Evolutionary conservation across 2,797 vertebrate genomes (phyloP).

Genomic region (Ammospiza maritima): DNA sequence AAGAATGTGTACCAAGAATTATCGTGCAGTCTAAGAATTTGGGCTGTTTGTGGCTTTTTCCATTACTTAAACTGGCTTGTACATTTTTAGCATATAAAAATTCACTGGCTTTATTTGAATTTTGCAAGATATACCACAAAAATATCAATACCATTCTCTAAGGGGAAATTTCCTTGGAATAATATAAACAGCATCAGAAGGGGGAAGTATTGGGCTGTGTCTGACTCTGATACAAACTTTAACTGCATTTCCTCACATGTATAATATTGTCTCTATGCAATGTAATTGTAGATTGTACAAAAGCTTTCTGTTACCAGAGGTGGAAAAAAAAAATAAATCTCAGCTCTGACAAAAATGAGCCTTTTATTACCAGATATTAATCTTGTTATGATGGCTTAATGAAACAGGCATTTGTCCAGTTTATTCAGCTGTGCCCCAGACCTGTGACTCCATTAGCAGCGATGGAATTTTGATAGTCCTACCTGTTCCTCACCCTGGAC

Average conservation of each 20-base stretch:
- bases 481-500: not conserved
- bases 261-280: not conserved
- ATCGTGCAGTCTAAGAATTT: not conserved
- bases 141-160: not conserved
- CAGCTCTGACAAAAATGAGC: not conserved
- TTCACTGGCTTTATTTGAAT: not conserved
- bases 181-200: not conserved
- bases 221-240: not conserved
- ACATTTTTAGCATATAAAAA: not conserved
- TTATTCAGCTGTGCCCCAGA: not conserved
- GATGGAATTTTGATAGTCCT: not conserved
- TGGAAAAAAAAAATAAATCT: not conserved
- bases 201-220: not conserved
- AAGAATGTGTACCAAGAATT: not conserved
- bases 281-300: not conserved
- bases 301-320: not conserved
- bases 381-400: not conserved
- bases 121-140: not conserved
- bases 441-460: not conserved
- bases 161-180: not conserved
- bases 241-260: not conserved
- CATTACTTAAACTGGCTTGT: not conserved
- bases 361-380: not conserved
- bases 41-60: not conserved
- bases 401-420: not conserved